phyloP scores from a whole-genome alignment of 2,888 invertebrate species.

The Hyppa rectilinea region DNA sequence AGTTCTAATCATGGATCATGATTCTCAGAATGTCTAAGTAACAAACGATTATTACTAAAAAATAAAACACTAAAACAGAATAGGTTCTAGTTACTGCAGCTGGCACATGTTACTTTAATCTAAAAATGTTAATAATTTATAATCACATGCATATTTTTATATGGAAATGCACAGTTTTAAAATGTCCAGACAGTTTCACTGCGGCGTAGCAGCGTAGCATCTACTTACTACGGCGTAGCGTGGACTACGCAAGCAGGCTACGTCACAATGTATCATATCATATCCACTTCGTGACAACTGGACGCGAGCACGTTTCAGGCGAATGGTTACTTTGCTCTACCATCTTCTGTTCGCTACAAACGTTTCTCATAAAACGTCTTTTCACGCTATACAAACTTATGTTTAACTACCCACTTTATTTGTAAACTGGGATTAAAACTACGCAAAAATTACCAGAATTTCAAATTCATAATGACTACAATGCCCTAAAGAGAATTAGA shows the following conservation, averaged over 20 bases:
- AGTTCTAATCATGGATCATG: constrained; percentile 1
- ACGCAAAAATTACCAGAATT: constrained; percentile 6
- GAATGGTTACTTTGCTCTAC: constrained; percentile 45
- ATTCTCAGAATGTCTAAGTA: not conserved
- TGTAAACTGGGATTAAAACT: constrained; percentile 1
- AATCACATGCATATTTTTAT: constrained; percentile 28
- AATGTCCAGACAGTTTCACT: constrained; percentile 27
- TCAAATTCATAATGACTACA: not conserved
- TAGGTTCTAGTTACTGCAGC: not conserved
- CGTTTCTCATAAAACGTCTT: constrained; percentile 15
- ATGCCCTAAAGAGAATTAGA: constrained; percentile 1
- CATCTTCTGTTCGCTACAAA: constrained; percentile 31
- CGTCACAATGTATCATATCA: constrained; percentile 45
- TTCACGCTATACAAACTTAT: not conserved
- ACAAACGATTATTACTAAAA: not conserved
- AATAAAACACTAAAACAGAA: not conserved
- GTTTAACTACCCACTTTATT: constrained; percentile 8
- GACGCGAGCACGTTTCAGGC: constrained; percentile 50
- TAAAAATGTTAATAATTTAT: constrained; percentile 7
- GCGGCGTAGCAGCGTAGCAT: constrained; percentile 32
- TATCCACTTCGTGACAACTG: constrained; percentile 39
- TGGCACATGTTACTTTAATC: not conserved
- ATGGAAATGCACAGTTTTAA: constrained; percentile 14
- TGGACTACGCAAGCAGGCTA: constrained; percentile 19
- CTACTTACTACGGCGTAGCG: constrained; percentile 28